These are phyloP conservation scores for Smithornis capensis DNA, from an alignment of 2,113 vertebrate genomes.

Conservation along the genomic window DNA sequence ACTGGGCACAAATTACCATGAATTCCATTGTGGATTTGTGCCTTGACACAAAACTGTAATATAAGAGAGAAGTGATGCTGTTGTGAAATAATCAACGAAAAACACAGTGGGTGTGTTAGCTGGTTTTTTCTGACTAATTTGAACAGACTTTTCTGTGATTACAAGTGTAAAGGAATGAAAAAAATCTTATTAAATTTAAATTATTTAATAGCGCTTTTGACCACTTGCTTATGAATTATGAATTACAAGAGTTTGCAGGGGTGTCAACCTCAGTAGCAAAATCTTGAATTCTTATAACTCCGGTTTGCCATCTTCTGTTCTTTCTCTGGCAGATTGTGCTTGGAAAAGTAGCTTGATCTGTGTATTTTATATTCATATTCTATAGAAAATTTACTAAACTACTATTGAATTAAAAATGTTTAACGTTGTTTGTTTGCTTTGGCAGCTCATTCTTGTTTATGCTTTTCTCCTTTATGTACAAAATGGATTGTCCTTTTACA, in stretches of 20 bases:
- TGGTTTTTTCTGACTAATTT: neutral
- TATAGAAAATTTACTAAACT: neutral
- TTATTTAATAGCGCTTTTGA: neutral
- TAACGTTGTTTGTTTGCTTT: neutral
- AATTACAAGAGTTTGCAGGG: neutral
- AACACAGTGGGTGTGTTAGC: neutral
- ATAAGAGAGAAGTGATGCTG: neutral
- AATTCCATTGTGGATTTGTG: neutral
- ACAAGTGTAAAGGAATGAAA: neutral
- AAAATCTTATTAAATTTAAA: neutral
- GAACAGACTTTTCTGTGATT: neutral
- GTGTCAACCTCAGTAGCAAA: neutral
- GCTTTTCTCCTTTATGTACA: neutral
- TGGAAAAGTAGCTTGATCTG: neutral
- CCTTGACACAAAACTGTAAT: neutral
- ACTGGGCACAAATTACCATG: neutral
- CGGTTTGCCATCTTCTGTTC: neutral
- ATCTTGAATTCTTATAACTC: neutral
- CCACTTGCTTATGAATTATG: neutral
- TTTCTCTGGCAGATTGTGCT: neutral
- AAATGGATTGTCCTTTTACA: neutral
- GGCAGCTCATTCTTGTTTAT: neutral
- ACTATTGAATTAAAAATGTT: neutral
- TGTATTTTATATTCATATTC: neutral
- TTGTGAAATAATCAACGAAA: neutral